Conservation (phyloP, 2,797 vertebrate species). For the Vultur gryphus region DNA sequence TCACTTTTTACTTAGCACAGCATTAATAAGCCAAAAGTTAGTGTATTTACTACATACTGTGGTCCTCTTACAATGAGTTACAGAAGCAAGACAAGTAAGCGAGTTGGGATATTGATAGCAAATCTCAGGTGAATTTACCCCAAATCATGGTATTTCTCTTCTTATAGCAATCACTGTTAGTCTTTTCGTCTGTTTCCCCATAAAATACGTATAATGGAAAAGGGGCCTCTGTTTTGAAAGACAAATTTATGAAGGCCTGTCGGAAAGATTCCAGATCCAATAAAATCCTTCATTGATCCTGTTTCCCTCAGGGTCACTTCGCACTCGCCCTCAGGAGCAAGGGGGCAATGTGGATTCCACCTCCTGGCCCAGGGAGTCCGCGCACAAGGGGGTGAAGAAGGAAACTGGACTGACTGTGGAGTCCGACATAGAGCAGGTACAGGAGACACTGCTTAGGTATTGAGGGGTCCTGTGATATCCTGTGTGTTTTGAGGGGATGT, state of each 20-base stretch:
- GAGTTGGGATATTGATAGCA: background rate
- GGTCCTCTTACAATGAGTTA: background rate
- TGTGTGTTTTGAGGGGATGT: background rate
- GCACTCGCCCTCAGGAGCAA: background rate
- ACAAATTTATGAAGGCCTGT: background rate
- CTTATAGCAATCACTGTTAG: background rate
- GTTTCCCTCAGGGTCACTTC: background rate
- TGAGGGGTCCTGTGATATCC: background rate
- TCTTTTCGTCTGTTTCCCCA: background rate
- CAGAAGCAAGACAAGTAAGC: background rate
- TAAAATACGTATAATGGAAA: background rate
- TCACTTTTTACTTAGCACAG: background rate
- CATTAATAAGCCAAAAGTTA: background rate
- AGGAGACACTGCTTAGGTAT: background rate
- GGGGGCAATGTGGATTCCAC: background rate
- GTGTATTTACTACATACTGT: background rate
- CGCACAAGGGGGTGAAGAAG: fast-evolving
- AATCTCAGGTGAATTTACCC: background rate
- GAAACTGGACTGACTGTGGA: background rate
- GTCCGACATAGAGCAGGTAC: background rate
- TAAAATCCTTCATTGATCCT: background rate
- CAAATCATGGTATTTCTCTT: background rate
- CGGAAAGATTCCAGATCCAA: background rate
- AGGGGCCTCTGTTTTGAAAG: background rate
- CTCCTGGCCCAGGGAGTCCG: background rate